Evolutionary conservation across 2,888 invertebrate genomes (phyloP).

Genomic region (Spodoptera exigua): DNA sequence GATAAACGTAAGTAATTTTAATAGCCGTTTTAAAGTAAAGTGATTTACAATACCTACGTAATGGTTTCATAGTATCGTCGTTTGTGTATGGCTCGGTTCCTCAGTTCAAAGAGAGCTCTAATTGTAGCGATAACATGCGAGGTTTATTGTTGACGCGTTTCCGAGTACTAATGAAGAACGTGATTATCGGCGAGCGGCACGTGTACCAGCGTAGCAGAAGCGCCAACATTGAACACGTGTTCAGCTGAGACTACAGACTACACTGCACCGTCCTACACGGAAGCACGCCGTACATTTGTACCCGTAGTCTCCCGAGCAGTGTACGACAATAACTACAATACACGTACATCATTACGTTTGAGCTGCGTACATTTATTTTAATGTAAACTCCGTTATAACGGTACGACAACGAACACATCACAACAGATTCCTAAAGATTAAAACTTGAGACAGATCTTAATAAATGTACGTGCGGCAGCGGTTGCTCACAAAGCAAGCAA

Average conservation of each 20-base stretch:
- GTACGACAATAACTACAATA: conserved; percentile 30
- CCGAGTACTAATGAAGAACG: conserved; percentile 66
- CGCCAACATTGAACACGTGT: conserved; percentile 63
- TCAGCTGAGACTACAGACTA: conserved; percentile 53
- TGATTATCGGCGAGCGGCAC: conserved; percentile 68
- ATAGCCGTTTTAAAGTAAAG: conserved; percentile 28
- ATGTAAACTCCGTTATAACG: conserved; percentile 70
- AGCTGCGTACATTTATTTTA: conserved; percentile 34
- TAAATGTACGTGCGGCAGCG: conserved; percentile 77
- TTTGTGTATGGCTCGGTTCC: conserved; percentile 44
- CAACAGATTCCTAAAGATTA: conserved; percentile 65
- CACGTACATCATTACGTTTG: conserved; percentile 33
- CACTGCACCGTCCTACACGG: conserved; percentile 59
- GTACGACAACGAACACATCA: conserved; percentile 58
- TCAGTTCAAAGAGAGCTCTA: conserved; percentile 54
- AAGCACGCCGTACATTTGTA: conserved; percentile 61
- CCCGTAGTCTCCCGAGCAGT: conserved; percentile 6
- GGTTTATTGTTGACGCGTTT: conserved; percentile 68
- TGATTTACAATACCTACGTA: conserved; percentile 45
- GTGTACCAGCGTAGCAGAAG: conserved; percentile 56
- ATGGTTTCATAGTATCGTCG: conserved; percentile 46
- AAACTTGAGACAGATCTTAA: conserved; percentile 77
- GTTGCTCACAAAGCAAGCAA: conserved; percentile 66
- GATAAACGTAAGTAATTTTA: conserved; percentile 47
- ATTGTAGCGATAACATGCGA: conserved; percentile 63